These are phyloP conservation scores for Conistra vaccinii DNA, from an alignment of 2,888 invertebrate genomes.

Conservation along the genomic window DNA sequence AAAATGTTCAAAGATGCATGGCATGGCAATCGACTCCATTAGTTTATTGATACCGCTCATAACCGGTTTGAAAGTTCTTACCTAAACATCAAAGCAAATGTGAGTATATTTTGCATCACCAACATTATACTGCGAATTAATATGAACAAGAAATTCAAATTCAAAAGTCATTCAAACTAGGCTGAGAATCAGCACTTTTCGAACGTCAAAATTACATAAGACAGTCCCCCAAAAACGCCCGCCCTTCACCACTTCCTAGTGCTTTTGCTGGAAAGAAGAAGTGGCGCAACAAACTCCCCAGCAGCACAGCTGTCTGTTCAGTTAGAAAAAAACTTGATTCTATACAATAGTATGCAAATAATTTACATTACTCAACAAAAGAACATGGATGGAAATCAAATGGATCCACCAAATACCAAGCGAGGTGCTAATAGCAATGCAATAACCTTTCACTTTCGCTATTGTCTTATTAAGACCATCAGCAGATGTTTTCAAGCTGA, in stretches of 20 bases:
- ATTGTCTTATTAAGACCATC: background rate
- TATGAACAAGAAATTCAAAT: background rate
- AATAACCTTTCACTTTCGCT: background rate
- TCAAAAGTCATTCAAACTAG: no score
- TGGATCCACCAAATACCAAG: background rate
- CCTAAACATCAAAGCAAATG: background rate
- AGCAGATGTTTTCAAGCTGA: background rate
- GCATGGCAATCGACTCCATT: slow-evolving; percentile 6
- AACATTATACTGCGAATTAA: background rate
- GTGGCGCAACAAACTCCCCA: no score
- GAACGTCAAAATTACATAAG: no score
- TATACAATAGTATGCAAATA: no score
- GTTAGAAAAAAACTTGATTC: no score
- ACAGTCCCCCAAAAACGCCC: no score
- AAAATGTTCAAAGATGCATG: background rate
- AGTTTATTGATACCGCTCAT: background rate
- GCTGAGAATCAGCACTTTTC: no score
- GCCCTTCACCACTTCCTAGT: no score
- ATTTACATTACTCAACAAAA: no score
- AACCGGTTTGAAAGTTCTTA: background rate
- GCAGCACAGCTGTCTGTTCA: no score
- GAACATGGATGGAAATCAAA: background rate
- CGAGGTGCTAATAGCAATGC: background rate
- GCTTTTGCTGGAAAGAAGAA: no score
- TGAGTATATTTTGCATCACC: background rate